phyloP scores from a whole-genome alignment of 1,140 invertebrate genomes.

The Drosophila ogumai region DNA sequence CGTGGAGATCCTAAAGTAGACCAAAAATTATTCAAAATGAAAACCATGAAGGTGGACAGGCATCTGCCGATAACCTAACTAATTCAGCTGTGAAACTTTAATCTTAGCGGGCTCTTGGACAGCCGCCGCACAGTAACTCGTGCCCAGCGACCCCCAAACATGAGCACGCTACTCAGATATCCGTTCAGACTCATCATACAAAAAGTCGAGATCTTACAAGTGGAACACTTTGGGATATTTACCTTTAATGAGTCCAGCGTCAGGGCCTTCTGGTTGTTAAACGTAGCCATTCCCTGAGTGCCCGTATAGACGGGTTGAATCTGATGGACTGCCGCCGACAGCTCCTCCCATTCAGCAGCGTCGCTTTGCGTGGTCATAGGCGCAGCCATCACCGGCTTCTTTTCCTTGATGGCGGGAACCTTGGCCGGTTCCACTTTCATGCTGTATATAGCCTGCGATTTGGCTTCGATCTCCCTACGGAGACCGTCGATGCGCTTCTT shows the following conservation, averaged over 20 bases:
- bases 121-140: conserved; percentile 69
- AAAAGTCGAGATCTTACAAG: background rate
- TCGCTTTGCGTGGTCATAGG: background rate
- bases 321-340: conserved; percentile 68
- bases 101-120: conserved; percentile 38
- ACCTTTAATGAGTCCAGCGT: conserved; percentile 79
- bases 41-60: background rate
- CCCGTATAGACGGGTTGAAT: conserved; percentile 73
- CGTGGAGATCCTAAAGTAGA: conserved; percentile 88
- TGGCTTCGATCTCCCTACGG: conserved; percentile 39
- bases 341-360: conserved; percentile 38
- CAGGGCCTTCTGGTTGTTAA: conserved; percentile 73
- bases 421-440: conserved; percentile 43
- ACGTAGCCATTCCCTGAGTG: conserved; percentile 73
- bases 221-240: background rate
- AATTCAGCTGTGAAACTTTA: conserved; percentile 49
- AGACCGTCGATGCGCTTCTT: conserved; percentile 55
- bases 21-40: background rate
- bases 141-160: conserved; percentile 42
- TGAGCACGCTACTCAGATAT: conserved; percentile 60
- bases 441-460: conserved; percentile 15
- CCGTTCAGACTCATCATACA: conserved; percentile 72
- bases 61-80: background rate
- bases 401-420: conserved; percentile 7
- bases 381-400: background rate